phyloP scores from a whole-genome alignment of 1,140 invertebrate species.

The Phortica variegata region DNA sequence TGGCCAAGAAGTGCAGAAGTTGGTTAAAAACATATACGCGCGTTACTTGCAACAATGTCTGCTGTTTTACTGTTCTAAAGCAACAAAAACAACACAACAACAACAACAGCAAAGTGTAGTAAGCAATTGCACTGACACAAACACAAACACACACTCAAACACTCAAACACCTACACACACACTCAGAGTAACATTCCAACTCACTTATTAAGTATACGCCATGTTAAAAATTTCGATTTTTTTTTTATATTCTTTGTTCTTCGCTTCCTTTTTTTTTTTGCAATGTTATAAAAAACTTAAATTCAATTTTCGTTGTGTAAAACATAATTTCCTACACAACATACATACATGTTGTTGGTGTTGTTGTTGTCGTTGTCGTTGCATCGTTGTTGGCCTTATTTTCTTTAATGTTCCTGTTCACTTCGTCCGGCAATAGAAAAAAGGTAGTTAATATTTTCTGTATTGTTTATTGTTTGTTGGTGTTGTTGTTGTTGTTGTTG shows the following conservation, averaged over 20 bases:
- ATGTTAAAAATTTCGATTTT: constrained; percentile 3
- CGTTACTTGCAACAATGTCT: no score
- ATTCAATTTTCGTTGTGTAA: constrained; percentile 45
- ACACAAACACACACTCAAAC: no score
- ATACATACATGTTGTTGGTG: background rate
- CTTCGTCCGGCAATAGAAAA: no score
- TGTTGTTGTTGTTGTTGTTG: background rate
- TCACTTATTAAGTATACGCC: no score
- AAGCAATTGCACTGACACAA: constrained; percentile 2
- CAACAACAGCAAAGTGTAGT: background rate
- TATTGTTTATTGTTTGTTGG: background rate
- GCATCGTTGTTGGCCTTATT: no score
- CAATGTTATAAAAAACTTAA: constrained; percentile 29
- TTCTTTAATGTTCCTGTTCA: no score
- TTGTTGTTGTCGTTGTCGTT: background rate
- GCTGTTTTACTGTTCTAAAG: no score
- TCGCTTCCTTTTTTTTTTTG: constrained; percentile 2
- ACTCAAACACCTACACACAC: no score
- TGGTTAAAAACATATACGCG: no score
- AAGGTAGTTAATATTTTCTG: constrained; percentile 2
- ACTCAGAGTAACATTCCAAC: no score
- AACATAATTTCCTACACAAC: constrained; percentile 38
- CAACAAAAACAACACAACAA: no score
- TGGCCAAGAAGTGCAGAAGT: no score
- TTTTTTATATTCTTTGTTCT: constrained; percentile 1